Conservation (phyloP, 2,888 invertebrate species). For the Rhagium mordax region DNA sequence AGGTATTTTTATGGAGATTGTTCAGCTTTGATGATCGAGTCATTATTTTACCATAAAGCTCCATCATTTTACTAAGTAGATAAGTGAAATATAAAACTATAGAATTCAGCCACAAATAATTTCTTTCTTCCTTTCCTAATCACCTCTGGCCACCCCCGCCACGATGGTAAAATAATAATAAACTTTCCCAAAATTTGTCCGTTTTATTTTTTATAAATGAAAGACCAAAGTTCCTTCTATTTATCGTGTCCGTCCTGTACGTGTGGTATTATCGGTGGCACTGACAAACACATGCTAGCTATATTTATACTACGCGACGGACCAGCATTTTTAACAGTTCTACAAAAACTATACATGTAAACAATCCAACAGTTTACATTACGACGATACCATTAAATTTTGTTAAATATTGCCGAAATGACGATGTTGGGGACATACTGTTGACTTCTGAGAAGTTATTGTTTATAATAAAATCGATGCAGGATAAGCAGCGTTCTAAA, state of each 20-base stretch:
- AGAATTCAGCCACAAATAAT: no score
- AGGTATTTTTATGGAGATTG: no score
- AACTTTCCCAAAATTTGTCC: no score
- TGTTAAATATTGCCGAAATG: constrained; percentile 41
- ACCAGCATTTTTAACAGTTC: constrained; percentile 35
- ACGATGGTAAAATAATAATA: no score
- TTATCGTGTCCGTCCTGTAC: constrained; percentile 10
- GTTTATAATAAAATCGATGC: constrained; percentile 50
- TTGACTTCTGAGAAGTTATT: constrained; percentile 43
- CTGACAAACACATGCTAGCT: constrained; percentile 34
- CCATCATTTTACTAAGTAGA: no score
- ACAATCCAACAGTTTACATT: constrained; percentile 47
- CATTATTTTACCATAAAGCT: no score
- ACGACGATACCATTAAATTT: constrained; percentile 37
- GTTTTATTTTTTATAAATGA: no score
- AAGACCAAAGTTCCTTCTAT: neutral
- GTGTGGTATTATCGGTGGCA: constrained; percentile 21
- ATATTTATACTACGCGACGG: constrained; percentile 30
- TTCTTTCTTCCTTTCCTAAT: no score
- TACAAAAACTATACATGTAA: constrained; percentile 41
- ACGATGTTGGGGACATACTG: constrained; percentile 37
- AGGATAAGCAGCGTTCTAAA: constrained; percentile 12
- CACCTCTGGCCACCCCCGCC: no score
- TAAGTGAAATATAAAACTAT: no score
- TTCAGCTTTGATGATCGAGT: no score